Base-by-base conservation (phyloP, 2,888 invertebrate species). In the Bugulina stolonifera region DNA sequence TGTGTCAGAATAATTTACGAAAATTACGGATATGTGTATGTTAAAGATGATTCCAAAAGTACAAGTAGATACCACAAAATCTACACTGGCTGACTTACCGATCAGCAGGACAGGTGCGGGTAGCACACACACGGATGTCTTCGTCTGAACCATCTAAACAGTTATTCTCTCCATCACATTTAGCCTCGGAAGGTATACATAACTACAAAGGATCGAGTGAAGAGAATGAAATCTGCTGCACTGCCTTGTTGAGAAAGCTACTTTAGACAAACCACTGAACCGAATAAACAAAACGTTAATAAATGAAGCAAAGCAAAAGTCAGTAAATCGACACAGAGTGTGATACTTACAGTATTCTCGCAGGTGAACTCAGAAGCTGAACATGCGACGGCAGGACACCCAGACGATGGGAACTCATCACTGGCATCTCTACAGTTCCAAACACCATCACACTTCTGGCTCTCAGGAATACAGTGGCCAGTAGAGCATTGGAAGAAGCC, bases 401-500 rank as follows among this genome's bases (percentile, higher is more conserved):
- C 34, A 32, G 64, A 2, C 3, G 14, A 10, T 10, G 14, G 29
- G 2, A 32, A 73, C 75, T 85, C 85, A 75, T 85, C 85, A 0
- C 80, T 80, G 0, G 77, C 78, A 73, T 82, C 79, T 0, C 74
- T 76, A 73, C 85, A 85, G 74, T 85, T 82, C 14, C 72, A 43
- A 22, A 75, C 73, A 0, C 80, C 79, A 74, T 85, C 79, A 77
- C 85, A 85, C 1, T 80, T 74, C 29, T 77, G 78, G 25, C 69
- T 75, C 18, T 70, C 73, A 69, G 77, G 76, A 76, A 96, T 93
- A 81, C 97, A 97, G 81, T 96, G 96, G 0, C 95, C 95, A 23
- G 92, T 93, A 71, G 73, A 73, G 85, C 94, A 94, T 75, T 89
- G 89, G 86, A 93, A 93, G 77, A 87, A 86, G 2, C 77, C 87